phyloP scores from a whole-genome alignment of 2,888 invertebrate species.

The Nephrotoma flavescens region DNA sequence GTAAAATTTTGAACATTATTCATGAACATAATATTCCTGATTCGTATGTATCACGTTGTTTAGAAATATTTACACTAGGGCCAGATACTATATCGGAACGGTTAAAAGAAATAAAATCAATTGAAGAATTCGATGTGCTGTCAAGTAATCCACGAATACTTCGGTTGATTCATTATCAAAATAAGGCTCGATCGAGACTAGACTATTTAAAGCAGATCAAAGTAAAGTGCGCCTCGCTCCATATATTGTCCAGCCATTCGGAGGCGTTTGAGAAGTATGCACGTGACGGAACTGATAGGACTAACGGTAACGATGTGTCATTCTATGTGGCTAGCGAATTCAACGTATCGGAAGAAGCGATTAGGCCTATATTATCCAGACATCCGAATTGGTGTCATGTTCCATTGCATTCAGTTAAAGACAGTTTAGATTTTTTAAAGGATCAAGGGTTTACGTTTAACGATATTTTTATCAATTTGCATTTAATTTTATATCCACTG shows the following conservation, averaged over 20 bases:
- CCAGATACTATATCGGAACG: conserved; percentile 42
- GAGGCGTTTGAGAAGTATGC: conserved; percentile 34
- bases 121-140: conserved; percentile 45
- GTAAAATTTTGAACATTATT: conserved; percentile 39
- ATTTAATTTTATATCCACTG: conserved; percentile 53
- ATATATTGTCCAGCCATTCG: conserved; percentile 30
- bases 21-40: conserved; percentile 41
- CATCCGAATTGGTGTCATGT: conserved; percentile 52
- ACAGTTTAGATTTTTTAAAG: conserved; percentile 40
- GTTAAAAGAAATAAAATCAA: conserved; percentile 37
- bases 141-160: conserved; percentile 44
- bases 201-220: conserved; percentile 36
- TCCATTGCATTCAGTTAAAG: conserved; percentile 40
- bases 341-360: conserved; percentile 17
- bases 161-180: conserved; percentile 34
- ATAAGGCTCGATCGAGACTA: conserved; percentile 34
- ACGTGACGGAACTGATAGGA: conserved; percentile 40
- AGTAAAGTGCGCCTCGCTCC: conserved; percentile 34
- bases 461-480: conserved; percentile 44
- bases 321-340: conserved; percentile 31
- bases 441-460: conserved; percentile 34
- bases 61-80: conserved; percentile 42
- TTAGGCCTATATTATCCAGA: conserved; percentile 32
- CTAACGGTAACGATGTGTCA: conserved; percentile 32
- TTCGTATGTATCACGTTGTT: conserved; percentile 35